Percentiles rank a stretch among this genome's conserved stretches.
Evolutionary conservation across 2,888 invertebrate genomes (phyloP).

Genomic region (Hofmannophila pseudospretella): DNA sequence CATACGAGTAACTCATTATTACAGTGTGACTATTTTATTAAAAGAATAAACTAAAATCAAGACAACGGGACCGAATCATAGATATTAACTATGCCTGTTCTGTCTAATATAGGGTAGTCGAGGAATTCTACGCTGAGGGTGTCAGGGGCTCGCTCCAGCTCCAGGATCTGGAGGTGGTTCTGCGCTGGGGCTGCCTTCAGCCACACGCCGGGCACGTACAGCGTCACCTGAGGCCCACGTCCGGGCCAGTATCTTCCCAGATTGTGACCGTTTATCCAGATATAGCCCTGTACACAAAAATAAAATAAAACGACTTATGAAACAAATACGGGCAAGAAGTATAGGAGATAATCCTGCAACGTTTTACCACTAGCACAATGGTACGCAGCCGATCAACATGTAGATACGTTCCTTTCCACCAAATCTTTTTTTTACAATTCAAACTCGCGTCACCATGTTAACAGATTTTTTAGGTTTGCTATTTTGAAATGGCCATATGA

Average conservation of each 20-base stretch:
- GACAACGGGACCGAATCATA: too few species aligned
- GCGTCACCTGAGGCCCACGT: conserved; percentile 88
- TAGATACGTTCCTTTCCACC: too few species aligned
- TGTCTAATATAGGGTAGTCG: conserved; percentile 42
- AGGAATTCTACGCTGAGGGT: conserved; percentile 51
- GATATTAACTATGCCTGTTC: background rate
- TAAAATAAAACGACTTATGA: background rate
- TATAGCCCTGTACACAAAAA: conserved; percentile 80
- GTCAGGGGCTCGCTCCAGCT: conserved; percentile 65
- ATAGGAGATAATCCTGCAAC: too few species aligned
- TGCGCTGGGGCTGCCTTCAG: conserved; percentile 71
- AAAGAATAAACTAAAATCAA: too few species aligned
- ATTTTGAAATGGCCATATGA: too few species aligned
- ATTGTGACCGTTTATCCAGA: conserved; percentile 91
- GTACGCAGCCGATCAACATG: too few species aligned
- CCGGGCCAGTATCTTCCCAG: conserved; percentile 91
- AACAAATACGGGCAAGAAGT: background rate
- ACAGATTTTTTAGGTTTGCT: too few species aligned
- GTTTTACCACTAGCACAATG: too few species aligned
- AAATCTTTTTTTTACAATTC: too few species aligned
- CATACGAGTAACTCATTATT: too few species aligned
- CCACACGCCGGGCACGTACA: conserved; percentile 89
- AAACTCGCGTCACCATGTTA: too few species aligned
- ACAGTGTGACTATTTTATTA: too few species aligned
- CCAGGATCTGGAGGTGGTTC: conserved; percentile 79